Conservation (phyloP, 2,888 invertebrate species). For the Drosophila austrosaltans region DNA sequence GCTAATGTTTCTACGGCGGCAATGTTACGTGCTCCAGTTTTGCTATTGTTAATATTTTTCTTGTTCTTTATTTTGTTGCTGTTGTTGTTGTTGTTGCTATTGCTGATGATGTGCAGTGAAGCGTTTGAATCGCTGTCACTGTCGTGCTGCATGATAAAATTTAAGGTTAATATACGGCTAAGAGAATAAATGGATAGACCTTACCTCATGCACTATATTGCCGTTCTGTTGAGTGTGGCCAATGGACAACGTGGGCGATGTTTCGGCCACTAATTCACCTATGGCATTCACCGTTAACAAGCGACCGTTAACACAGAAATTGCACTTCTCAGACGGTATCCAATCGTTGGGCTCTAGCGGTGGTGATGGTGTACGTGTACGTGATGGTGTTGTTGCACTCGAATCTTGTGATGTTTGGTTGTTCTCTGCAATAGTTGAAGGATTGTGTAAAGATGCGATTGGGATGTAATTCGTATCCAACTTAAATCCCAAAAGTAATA, state of each 20-base stretch:
- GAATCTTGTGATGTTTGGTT: slow-evolving; percentile 70
- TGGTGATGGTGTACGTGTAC: slow-evolving; percentile 71
- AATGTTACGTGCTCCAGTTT: slow-evolving; percentile 43
- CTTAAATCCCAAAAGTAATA: too few species aligned
- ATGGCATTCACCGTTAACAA: slow-evolving; percentile 85
- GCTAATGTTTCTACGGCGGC: slow-evolving; percentile 18
- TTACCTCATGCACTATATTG: slow-evolving; percentile 12
- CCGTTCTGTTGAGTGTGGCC: slow-evolving; percentile 46
- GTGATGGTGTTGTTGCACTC: slow-evolving; percentile 59
- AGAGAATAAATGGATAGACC: neutral
- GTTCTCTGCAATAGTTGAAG: slow-evolving; percentile 44
- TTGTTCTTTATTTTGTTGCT: neutral
- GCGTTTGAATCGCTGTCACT: slow-evolving; percentile 88
- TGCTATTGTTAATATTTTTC: slow-evolving; percentile 22
- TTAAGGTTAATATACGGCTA: slow-evolving; percentile 34
- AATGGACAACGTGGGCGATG: slow-evolving; percentile 74
- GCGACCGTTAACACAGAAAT: slow-evolving; percentile 92
- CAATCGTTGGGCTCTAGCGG: slow-evolving; percentile 87
- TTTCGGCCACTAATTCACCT: slow-evolving; percentile 84
- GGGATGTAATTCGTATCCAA: neutral
- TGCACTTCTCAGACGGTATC: slow-evolving; percentile 93
- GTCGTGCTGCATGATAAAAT: slow-evolving; percentile 81
- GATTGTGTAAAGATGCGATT: neutral
- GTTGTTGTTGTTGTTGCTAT: slow-evolving; percentile 33
- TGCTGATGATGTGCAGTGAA: slow-evolving; percentile 56